Conservation (phyloP, 1,140 invertebrate species). For the Monochamus saltuarius region DNA sequence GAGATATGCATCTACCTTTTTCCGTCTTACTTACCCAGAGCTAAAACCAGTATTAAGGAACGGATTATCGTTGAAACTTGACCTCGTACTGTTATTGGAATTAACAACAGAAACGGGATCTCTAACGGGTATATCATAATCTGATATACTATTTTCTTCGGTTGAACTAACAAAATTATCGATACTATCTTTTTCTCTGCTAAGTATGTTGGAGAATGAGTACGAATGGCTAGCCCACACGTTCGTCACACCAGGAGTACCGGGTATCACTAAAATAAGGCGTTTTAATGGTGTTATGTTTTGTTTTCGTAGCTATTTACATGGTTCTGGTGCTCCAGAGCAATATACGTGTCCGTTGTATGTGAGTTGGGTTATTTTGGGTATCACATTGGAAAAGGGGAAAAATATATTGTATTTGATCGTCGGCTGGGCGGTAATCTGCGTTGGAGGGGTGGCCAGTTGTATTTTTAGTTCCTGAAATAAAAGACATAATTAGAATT, state of each 20-base stretch:
- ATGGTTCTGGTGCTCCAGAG: constrained; percentile 34
- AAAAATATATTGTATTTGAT: constrained; percentile 41
- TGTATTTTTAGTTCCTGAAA: constrained; percentile 33
- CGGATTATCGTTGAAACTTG: too few relatives aligned
- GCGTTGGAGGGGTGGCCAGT: constrained; percentile 22
- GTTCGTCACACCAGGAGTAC: constrained; percentile 9
- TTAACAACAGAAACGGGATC: background rate
- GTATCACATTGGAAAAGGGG: constrained; percentile 39
- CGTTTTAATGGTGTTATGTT: background rate
- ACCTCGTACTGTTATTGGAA: too few relatives aligned
- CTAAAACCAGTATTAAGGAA: too few relatives aligned
- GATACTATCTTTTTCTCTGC: too few relatives aligned
- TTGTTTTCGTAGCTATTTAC: constrained; percentile 33
- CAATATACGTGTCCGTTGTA: constrained; percentile 39
- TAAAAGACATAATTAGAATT: too few relatives aligned
- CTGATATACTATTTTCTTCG: background rate
- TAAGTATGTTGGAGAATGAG: too few relatives aligned
- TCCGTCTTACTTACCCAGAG: too few relatives aligned
- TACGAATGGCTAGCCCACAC: background rate
- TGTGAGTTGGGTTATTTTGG: constrained; percentile 39
- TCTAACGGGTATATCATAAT: constrained; percentile 8
- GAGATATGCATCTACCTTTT: too few relatives aligned
- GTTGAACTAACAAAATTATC: too few relatives aligned
- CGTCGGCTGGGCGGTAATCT: constrained; percentile 9
- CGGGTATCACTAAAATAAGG: background rate